Evolutionary conservation across 2,888 invertebrate species (phyloP).

Genomic region (Drosophila ezoana): DNA sequence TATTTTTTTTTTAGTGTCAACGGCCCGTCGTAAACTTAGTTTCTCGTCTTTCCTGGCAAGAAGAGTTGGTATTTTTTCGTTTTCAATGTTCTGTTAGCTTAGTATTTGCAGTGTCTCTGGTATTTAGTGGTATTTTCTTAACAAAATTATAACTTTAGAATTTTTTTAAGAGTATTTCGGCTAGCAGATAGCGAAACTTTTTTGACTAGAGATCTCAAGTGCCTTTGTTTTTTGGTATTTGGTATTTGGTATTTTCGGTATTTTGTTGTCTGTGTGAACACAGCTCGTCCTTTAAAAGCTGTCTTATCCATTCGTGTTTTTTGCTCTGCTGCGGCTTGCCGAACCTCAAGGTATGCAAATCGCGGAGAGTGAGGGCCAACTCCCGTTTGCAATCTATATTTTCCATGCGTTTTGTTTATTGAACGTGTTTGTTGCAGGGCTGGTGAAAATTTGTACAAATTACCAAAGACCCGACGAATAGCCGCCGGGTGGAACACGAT

Average conservation of each 20-base stretch:
- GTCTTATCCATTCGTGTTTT: neutral
- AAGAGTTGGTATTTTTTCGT: too few relatives aligned
- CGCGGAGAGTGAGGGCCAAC: too few relatives aligned
- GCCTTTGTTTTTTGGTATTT: neutral
- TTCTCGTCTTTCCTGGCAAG: too few relatives aligned
- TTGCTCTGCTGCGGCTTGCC: neutral
- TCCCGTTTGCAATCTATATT: neutral
- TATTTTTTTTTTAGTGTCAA: too few relatives aligned
- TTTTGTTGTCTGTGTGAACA: neutral
- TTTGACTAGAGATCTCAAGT: too few relatives aligned
- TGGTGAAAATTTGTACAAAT: neutral
- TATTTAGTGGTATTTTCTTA: too few relatives aligned
- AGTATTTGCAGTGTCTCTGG: too few relatives aligned
- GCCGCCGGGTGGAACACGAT: constrained; percentile 12
- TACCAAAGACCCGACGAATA: constrained; percentile 28
- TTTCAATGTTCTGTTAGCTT: too few relatives aligned
- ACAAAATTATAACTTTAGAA: too few relatives aligned
- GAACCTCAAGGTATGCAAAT: neutral
- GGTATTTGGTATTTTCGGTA: neutral
- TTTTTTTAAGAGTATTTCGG: too few relatives aligned
- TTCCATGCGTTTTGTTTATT: neutral
- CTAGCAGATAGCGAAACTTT: too few relatives aligned
- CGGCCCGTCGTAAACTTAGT: too few relatives aligned
- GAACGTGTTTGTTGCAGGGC: neutral
- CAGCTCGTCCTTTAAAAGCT: neutral